Evolutionary conservation across 2,797 vertebrate species (phyloP).

Genomic region (Microctenopoma stevenorrisi): DNA sequence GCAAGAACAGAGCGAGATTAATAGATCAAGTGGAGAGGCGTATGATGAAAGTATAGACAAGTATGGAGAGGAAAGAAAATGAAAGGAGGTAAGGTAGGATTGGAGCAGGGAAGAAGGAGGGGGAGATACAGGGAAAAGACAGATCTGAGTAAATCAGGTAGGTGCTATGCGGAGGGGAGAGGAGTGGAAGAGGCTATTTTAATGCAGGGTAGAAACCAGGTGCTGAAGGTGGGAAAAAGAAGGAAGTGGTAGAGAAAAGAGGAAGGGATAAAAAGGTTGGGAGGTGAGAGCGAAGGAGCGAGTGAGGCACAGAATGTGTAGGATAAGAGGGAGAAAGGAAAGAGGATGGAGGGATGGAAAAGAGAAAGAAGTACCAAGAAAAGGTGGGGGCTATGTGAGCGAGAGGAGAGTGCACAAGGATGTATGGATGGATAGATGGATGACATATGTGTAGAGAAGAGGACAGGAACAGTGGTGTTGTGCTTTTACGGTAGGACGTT

Average conservation of each 20-base stretch:
- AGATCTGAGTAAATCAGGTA: slow-evolving; percentile 62
- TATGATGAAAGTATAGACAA: slow-evolving; percentile 74
- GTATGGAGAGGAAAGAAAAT: slow-evolving; percentile 49
- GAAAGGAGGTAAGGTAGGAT: slow-evolving; percentile 57
- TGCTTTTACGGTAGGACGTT: slow-evolving; percentile 74
- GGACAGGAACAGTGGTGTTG: slow-evolving; percentile 58
- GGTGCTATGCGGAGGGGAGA: slow-evolving; percentile 46
- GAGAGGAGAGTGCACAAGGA: background rate
- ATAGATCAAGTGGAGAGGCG: slow-evolving; percentile 72
- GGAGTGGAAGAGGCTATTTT: slow-evolving; percentile 60
- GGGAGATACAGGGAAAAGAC: slow-evolving; percentile 13
- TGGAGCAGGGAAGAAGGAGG: slow-evolving; percentile 39
- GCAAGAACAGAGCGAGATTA: slow-evolving; percentile 70
- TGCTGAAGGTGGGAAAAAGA: slow-evolving; percentile 38
- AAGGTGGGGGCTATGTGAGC: slow-evolving; percentile 10
- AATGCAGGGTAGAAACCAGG: slow-evolving; percentile 61
- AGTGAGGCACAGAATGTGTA: slow-evolving; percentile 23
- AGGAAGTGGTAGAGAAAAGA: slow-evolving; percentile 35
- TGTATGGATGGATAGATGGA: slow-evolving; percentile 23
- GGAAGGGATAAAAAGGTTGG: background rate
- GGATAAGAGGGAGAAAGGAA: background rate
- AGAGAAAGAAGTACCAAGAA: slow-evolving; percentile 9
- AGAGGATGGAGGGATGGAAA: background rate
- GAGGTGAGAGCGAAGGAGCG: slow-evolving; percentile 26
- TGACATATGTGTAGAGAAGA: slow-evolving; percentile 27